Evolutionary conservation across 1,140 invertebrate genomes (phyloP), one percentile per base, ranked within the genome.

Genomic region (Drosophila equinoxialis): DNA sequence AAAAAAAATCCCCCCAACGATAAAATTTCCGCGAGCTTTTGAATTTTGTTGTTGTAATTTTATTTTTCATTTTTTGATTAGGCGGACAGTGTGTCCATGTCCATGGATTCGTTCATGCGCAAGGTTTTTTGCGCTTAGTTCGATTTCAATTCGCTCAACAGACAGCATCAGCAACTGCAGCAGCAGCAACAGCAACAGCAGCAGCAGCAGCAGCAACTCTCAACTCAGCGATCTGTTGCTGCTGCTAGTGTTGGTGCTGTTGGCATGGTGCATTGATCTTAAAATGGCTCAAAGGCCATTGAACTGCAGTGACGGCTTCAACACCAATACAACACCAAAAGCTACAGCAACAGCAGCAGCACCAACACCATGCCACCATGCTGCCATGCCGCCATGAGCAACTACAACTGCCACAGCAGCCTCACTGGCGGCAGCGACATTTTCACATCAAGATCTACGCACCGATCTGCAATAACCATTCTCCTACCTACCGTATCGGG

Each of bases 231-330:
- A 65, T 68, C 81, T 65, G 64, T 61, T 67, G 63, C 73, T 39
- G 59, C 37, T 58, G 37, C 33, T 62, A 37, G 14, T 14, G 63
- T 55, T 69, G 61, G 68, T 39, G 59, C 41, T 60, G 41, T 41
- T 65, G 48, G 64, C 70, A 54, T 71, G 90, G 90, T 91, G 90
- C 90, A 90, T 91, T 91, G 90, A 83, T 90, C 90, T 91, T 77
- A 83, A 91, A 91, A 91, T 91, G 90, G 90, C 77, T 77, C 90
- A 91, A 91, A 91, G 79, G 90, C 90, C 90, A 77, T 91, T 91
- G 90, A 91, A 91, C 90, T 91, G 83, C 59, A 35, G 17, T 51
- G 45, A 51, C 45, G 45, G 45, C 45, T 51, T 55, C 69, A 55
- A 57, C 79, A 75, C 65, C 63, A 69, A 64, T 71, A 71, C 73